A percentile compares a stretch with the other conserved stretches of the same genome.
phyloP scores from a whole-genome alignment of 2,888 invertebrate species.

The Pristionchus fissidentatus region DNA sequence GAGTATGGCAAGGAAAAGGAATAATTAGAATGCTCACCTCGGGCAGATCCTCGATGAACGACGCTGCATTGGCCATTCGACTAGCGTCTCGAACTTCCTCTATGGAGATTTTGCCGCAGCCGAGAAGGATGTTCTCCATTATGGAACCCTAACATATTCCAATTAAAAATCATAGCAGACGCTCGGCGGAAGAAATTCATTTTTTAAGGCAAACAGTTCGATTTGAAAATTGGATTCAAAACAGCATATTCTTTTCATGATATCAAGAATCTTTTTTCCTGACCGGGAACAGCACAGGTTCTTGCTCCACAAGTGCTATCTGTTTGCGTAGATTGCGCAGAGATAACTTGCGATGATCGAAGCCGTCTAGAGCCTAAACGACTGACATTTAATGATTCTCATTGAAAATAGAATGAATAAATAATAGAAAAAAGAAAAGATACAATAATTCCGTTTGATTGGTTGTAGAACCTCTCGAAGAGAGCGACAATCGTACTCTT shows the following conservation, averaged over 20 bases:
- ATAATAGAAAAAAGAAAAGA: neutral
- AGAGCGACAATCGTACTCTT: slow-evolving; percentile 89
- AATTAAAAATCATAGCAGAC: neutral
- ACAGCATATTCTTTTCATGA: too few species aligned
- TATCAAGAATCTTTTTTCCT: too few species aligned
- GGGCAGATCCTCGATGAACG: slow-evolving; percentile 51
- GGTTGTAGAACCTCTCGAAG: slow-evolving; percentile 87
- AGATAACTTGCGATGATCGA: slow-evolving; percentile 7
- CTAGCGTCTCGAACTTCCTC: slow-evolving; percentile 50
- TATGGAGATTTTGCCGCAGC: neutral
- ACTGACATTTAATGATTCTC: too few species aligned
- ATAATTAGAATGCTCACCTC: too few species aligned
- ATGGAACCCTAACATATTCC: neutral
- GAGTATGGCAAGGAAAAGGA: too few species aligned
- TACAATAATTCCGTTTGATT: slow-evolving; percentile 69
- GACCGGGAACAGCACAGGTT: slow-evolving; percentile 61
- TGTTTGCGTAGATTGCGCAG: slow-evolving; percentile 55
- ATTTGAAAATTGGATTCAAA: too few species aligned
- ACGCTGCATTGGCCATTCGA: slow-evolving; percentile 50
- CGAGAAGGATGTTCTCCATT: neutral
- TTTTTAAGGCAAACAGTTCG: neutral
- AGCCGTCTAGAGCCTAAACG: neutral
- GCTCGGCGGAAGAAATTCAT: too few species aligned
- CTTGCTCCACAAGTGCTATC: slow-evolving; percentile 66
- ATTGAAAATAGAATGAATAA: neutral